phyloP scores from a whole-genome alignment of 2,888 invertebrate genomes.

The Epinotia brunnichana region DNA sequence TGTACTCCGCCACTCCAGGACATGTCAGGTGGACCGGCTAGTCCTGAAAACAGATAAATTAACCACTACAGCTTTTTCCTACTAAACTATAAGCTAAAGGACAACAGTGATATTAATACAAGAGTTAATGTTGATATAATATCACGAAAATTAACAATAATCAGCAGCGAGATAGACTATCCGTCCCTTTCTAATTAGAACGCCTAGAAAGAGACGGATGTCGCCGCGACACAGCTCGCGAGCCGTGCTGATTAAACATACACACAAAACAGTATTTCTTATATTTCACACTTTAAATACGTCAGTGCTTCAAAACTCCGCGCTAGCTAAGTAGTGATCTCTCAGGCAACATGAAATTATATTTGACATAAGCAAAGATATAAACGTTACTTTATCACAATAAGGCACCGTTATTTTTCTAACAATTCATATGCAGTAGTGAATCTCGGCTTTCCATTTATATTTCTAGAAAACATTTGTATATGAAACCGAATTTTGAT shows the following conservation, averaged over 20 bases:
- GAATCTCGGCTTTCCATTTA: slow-evolving; percentile 30
- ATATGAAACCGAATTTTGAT: slow-evolving; percentile 6
- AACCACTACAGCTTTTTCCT: too few relatives aligned
- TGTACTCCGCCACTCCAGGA: too few relatives aligned
- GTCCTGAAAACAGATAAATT: too few relatives aligned
- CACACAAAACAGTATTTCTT: neutral
- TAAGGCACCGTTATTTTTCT: slow-evolving; percentile 29
- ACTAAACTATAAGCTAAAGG: too few relatives aligned
- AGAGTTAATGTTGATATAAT: too few relatives aligned
- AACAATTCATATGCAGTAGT: slow-evolving; percentile 28
- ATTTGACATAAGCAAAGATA: slow-evolving; percentile 41
- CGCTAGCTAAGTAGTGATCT: slow-evolving; percentile 12
- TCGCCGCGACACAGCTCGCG: too few relatives aligned
- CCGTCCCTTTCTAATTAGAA: too few relatives aligned
- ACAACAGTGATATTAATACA: too few relatives aligned
- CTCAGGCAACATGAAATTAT: slow-evolving; percentile 37
- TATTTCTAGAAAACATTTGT: slow-evolving; percentile 9
- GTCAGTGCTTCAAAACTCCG: slow-evolving; percentile 26
- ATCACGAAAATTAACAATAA: too few relatives aligned
- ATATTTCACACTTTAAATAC: neutral
- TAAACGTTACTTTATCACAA: slow-evolving; percentile 26
- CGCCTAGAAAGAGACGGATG: too few relatives aligned
- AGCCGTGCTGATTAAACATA: neutral
- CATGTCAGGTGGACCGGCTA: too few relatives aligned
- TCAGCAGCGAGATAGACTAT: too few relatives aligned